Conservation (phyloP, 2,797 vertebrate genomes). For the Rhinoraja longicauda region DNA sequence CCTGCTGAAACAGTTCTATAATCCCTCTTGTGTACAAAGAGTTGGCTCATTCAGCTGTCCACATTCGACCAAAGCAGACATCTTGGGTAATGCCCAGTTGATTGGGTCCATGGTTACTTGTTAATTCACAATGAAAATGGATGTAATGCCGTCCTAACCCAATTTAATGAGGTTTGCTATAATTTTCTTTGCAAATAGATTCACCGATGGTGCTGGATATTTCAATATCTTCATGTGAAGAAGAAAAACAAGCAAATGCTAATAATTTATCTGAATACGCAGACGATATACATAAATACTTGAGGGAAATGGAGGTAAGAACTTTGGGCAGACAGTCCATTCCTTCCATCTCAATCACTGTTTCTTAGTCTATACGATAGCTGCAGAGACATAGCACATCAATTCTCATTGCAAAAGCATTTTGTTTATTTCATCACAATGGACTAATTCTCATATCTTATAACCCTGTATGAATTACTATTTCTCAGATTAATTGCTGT, state of each 20-base stretch:
- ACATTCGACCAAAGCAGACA: too few relatives aligned
- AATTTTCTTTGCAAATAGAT: constrained; percentile 55
- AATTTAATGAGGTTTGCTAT: constrained; percentile 33
- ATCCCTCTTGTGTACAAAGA: too few relatives aligned
- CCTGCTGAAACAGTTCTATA: too few relatives aligned
- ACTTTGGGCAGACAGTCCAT: not conserved
- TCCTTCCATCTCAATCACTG: not conserved
- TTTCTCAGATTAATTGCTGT: not conserved
- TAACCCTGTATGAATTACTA: not conserved
- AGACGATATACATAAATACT: constrained; percentile 76
- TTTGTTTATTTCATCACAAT: not conserved
- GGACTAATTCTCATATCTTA: not conserved
- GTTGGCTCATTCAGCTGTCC: too few relatives aligned
- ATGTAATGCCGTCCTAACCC: not conserved
- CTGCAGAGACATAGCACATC: not conserved
- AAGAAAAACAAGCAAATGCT: constrained; percentile 63
- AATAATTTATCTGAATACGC: constrained; percentile 80
- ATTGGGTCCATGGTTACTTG: not conserved
- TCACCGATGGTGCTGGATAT: constrained; percentile 86
- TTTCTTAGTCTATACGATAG: not conserved
- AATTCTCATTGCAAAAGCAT: not conserved
- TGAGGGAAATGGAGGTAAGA: constrained; percentile 86
- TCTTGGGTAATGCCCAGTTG: too few relatives aligned
- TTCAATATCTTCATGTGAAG: constrained; percentile 70
- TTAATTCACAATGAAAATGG: not conserved